A percentile compares a stretch with the other conserved stretches of the same genome.
phyloP scores from a whole-genome alignment of 2,888 invertebrate species.

The Hypomecis atomaria region DNA sequence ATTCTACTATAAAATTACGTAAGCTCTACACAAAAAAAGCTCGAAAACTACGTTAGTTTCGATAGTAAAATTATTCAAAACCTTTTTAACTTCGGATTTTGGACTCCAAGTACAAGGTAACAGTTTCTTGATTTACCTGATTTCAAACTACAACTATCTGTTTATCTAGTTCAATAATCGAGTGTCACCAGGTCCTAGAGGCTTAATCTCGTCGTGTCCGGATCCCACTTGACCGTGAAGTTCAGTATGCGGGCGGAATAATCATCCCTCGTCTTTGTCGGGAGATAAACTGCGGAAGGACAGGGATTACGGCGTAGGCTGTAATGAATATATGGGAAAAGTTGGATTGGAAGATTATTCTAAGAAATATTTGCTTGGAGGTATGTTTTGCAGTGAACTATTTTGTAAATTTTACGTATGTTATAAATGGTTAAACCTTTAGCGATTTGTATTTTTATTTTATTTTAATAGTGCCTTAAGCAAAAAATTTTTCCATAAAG shows the following conservation, averaged over 20 bases:
- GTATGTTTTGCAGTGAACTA: background rate
- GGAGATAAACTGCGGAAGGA: constrained; percentile 51
- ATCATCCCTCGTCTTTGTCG: constrained; percentile 53
- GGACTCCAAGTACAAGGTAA: background rate
- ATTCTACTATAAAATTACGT: too few relatives aligned
- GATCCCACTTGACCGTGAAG: constrained; percentile 55
- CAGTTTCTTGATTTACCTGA: background rate
- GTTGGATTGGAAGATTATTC: constrained; percentile 34
- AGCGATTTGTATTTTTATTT: too few relatives aligned
- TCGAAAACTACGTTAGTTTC: too few relatives aligned
- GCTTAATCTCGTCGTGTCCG: constrained; percentile 46
- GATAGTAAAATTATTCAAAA: too few relatives aligned
- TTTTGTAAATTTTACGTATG: too few relatives aligned
- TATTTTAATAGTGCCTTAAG: too few relatives aligned
- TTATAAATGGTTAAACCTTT: too few relatives aligned
- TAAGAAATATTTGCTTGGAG: constrained; percentile 19
- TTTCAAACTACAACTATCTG: constrained; percentile 9
- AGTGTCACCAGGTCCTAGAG: constrained; percentile 32
- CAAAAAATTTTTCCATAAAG: too few relatives aligned
- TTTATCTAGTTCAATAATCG: constrained; percentile 35
- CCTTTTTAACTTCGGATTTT: too few relatives aligned
- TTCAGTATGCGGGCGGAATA: constrained; percentile 65
- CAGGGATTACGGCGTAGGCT: constrained; percentile 39
- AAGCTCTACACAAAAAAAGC: too few relatives aligned
- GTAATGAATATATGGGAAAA: constrained; percentile 44